Conservation (phyloP, 2,113 vertebrate species). For the Cololabis saira region DNA sequence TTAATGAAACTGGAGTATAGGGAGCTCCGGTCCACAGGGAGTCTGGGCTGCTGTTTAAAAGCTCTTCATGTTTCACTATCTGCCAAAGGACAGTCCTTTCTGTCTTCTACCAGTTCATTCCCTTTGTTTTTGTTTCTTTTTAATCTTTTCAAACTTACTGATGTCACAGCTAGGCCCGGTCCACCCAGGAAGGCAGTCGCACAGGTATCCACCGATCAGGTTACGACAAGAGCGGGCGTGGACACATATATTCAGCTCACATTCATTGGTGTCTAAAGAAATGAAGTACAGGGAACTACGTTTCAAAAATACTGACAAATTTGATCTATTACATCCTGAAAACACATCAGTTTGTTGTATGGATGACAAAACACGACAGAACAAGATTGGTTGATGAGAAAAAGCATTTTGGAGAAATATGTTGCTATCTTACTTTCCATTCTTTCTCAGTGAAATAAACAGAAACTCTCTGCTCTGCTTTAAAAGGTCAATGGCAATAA, state of each 20-base stretch:
- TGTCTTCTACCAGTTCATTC: conserved; percentile 2
- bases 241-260: conserved; percentile 90
- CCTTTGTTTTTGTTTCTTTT: background rate
- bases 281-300: background rate
- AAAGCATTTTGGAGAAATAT: too few species aligned
- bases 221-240: conserved; percentile 95
- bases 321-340: too few species aligned
- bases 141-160: conserved; percentile 82
- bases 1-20: conserved; percentile 16
- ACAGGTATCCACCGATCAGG: conserved; percentile 97
- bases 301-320: background rate
- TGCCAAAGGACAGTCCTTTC: conserved; percentile 14
- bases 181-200: conserved; percentile 95
- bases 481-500: too few species aligned
- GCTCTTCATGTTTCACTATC: conserved; percentile 15
- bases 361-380: too few species aligned
- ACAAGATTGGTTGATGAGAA: too few species aligned
- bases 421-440: too few species aligned
- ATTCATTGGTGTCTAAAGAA: conserved; percentile 94
- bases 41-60: conserved; percentile 12
- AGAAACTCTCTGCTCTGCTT: too few species aligned
- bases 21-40: conserved; percentile 22
- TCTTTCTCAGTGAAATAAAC: too few species aligned
- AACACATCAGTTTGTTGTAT: too few species aligned
- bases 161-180: conserved; percentile 93